These are phyloP conservation scores for Actinopyga echinites DNA, from an alignment of 53 echinoderm and acorn worm genomes.

Conservation along the genomic window DNA sequence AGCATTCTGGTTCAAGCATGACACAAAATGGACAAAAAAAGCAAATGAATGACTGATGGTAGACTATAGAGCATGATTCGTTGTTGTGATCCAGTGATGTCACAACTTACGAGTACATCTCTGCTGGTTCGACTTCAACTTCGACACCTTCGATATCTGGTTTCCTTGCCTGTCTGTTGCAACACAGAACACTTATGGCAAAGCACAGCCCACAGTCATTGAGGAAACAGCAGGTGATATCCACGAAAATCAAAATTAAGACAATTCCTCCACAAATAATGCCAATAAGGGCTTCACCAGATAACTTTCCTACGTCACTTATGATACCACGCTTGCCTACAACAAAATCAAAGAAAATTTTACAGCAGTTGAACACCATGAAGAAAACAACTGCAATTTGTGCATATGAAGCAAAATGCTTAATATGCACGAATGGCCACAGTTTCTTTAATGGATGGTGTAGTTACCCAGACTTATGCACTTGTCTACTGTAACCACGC, in stretches of 20 bases:
- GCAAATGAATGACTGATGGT: neutral
- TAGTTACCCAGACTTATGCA: no score
- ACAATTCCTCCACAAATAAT: conserved; percentile 67
- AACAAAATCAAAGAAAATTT: neutral
- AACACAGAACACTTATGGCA: conserved; percentile 65
- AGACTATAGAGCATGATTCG: neutral
- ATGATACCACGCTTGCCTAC: conserved; percentile 12
- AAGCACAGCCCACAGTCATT: conserved; percentile 72
- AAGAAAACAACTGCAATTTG: no score
- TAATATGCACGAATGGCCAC: no score
- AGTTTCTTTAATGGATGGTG: no score
- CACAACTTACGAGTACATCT: conserved; percentile 12
- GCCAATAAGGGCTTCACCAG: conserved; percentile 67
- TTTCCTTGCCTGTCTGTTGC: conserved; percentile 55
- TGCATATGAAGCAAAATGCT: no score
- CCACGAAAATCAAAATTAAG: conserved; percentile 63
- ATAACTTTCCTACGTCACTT: conserved; percentile 43
- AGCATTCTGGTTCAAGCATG: neutral
- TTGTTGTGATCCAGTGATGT: conserved; percentile 7
- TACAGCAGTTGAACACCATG: no score
- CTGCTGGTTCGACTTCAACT: no score
- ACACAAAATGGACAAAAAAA: neutral
- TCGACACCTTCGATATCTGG: conserved; percentile 17
- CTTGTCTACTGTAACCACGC: no score
- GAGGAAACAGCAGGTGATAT: conserved; percentile 66